Conservation (phyloP, 2,888 invertebrate species). For the Tetranychus piercei region DNA sequence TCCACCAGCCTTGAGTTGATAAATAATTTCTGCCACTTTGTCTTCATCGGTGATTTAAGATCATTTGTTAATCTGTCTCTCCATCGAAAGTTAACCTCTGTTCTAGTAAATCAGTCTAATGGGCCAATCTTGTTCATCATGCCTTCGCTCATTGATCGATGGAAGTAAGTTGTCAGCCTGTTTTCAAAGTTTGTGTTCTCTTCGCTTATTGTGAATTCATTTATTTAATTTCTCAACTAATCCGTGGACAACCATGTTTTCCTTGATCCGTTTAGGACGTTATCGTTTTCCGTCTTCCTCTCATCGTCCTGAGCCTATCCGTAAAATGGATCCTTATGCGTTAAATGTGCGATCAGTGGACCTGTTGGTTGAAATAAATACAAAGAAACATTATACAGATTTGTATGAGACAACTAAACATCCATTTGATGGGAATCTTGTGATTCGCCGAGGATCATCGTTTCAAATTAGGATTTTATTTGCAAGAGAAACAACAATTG, state of each 20-base stretch:
- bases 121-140: background rate
- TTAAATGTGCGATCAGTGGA: constrained; percentile 53
- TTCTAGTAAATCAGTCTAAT: background rate
- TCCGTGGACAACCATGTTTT: no score
- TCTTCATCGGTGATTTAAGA: no score
- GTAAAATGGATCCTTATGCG: constrained; percentile 32
- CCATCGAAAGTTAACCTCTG: no score
- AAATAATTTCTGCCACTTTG: no score
- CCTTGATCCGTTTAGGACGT: background rate
- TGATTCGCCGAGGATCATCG: constrained; percentile 30
- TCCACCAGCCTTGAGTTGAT: no score
- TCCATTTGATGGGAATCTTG: constrained; percentile 29
- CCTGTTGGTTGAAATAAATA: constrained; percentile 52
- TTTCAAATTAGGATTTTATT: constrained; percentile 29
- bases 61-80: no score
- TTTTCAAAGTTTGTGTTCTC: background rate
- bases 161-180: background rate
- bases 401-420: constrained; percentile 55
- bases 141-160: background rate
- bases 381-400: constrained; percentile 53
- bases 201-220: background rate
- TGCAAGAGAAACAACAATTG: constrained; percentile 27
- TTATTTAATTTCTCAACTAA: no score
- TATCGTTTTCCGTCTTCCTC: background rate
- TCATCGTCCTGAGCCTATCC: no score